phyloP scores from a whole-genome alignment of 2,888 invertebrate genomes.

The Eledone cirrhosa region DNA sequence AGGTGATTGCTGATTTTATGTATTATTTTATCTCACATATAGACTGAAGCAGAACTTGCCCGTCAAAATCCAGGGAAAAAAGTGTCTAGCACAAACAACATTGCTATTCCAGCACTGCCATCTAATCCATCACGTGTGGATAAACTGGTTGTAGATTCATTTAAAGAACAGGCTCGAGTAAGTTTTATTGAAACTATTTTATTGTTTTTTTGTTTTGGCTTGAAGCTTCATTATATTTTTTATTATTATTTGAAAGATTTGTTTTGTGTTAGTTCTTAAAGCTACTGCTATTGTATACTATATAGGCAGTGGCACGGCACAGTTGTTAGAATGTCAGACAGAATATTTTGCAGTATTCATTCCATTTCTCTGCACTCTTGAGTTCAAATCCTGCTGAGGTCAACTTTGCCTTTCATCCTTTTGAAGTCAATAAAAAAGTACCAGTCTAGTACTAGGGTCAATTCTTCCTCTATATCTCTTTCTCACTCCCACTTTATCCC shows the following conservation, averaged over 20 bases:
- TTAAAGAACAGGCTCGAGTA: slow-evolving; percentile 77
- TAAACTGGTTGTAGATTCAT: slow-evolving; percentile 81
- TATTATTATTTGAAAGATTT: neutral
- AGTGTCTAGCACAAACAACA: slow-evolving; percentile 80
- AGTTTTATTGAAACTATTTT: slow-evolving; percentile 35
- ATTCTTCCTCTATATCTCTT: no score
- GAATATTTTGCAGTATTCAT: no score
- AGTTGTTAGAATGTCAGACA: no score
- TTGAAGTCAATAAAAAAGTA: no score
- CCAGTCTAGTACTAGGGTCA: no score
- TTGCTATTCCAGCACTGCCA: slow-evolving; percentile 79
- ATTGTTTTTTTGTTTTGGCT: neutral
- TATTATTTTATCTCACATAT: slow-evolving; percentile 20
- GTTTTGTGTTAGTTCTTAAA: neutral
- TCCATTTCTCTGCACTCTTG: no score
- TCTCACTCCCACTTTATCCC: no score
- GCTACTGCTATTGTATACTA: neutral
- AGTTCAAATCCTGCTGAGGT: no score
- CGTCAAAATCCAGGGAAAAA: slow-evolving; percentile 81
- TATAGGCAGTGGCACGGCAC: no score
- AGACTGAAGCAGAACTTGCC: slow-evolving; percentile 79
- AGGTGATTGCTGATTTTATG: no score
- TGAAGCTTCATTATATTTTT: neutral
- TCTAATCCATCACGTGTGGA: slow-evolving; percentile 82
- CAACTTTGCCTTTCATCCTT: no score